Conservation (phyloP, 2,113 vertebrate genomes). For the Theropithecus gelada region DNA sequence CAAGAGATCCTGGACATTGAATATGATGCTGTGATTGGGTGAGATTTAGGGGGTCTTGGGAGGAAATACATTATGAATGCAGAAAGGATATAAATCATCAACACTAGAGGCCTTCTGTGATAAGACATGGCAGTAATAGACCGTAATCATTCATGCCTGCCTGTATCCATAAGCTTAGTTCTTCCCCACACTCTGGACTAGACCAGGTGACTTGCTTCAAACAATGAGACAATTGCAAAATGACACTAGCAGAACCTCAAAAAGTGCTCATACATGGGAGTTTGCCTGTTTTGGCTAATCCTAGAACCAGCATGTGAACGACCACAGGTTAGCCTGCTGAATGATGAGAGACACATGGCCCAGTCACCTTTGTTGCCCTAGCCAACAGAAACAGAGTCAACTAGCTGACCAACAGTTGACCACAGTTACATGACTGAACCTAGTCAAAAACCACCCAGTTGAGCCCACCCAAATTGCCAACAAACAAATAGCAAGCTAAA, state of each 20-base stretch:
- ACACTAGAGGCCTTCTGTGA: background rate
- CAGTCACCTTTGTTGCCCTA: background rate
- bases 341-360: background rate
- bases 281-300: background rate
- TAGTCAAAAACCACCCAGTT: background rate
- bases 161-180: background rate
- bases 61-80: background rate
- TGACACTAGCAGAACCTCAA: background rate
- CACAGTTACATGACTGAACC: background rate
- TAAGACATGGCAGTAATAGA: background rate
- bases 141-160: background rate
- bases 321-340: background rate
- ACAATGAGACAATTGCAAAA: background rate
- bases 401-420: background rate
- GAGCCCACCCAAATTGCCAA: background rate
- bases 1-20: background rate
- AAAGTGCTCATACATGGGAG: background rate
- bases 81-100: background rate
- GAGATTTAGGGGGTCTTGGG: background rate
- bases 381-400: background rate
- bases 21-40: background rate
- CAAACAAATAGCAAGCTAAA: background rate
- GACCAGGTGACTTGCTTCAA: background rate
- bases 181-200: background rate
- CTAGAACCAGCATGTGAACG: background rate